Evolutionary conservation across 2,797 vertebrate genomes (phyloP), one percentile per base, ranked within the genome.

Genomic region (Acridotheres tristis): DNA sequence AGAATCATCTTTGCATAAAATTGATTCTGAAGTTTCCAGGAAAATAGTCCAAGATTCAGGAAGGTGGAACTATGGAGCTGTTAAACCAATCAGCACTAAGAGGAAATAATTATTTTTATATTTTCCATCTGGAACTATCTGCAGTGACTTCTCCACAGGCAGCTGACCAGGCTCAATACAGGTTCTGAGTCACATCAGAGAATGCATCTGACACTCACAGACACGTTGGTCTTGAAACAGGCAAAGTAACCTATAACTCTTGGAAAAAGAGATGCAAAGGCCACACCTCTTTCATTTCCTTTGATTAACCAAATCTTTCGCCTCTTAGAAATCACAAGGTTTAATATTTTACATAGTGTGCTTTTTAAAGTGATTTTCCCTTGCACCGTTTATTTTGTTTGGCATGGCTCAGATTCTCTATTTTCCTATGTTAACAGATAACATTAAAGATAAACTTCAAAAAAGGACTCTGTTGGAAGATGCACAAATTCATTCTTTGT

Each of bases 391-490:
- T 65, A 30, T 74, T 71, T 78, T 79, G n/a, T 53, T 59, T 85
- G 57, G 26, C 38, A 43, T 14, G 11, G 43, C 68, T 80, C 34
- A 76, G 43, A 62, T 66, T 75, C n/a, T 73, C 45, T 75, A 15
- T 73, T 85, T 96, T 92, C 66, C 85, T 91, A 10, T 85, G 63
- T 85, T 90, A 96, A 92, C 18, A 80, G 73, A 77, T 94, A 95
- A 77, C 9, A 84, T 62, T 94, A 94, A 93, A 95, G 43, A 65
- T 26, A 76, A 10, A 4, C 34, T 96, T 96, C 93, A 69, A 87
- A 79, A 65, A 95, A 89, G 10, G 32, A 91, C 78, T 96, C 7
- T 5, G 34, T 40, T 68, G 80, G 66, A 97, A 38, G 89, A 68
- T 34, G 59, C 53, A 90, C 92, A 88, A 90, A 66, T 81, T 95